Base-by-base conservation (phyloP, 2,888 invertebrate species). In the Heteromurus nitidus region DNA sequence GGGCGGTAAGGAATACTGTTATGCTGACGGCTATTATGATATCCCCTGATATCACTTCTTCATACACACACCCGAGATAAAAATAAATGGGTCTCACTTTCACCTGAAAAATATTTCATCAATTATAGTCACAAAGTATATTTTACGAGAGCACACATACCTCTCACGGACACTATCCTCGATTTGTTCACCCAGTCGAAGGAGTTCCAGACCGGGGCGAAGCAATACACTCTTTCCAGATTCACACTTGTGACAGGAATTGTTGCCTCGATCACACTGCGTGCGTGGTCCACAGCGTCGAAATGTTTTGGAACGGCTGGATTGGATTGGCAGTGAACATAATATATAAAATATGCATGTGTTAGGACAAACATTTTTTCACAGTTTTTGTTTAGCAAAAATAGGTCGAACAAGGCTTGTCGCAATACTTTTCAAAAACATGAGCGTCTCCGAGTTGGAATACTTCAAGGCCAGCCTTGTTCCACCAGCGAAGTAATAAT, bases 181-280 rank as follows among this genome's bases (percentile, higher is more conserved):
- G 84, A 84, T 67, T 82, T 50, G 44, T 82, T 84, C 24, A 69
- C 55, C 84, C 84, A 84, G n/a, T 70, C 73, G 50, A 80, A 82
- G 9, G 80, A 77, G 53, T 84, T 84, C 84, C 84, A 84, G 7
- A 80, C 50, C 26, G 84, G 84, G 65, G 84, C 84, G 65, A 84
- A 75, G 77, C 84, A 84, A 53, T 82, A 84, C 50, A 84, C 68
- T 26, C 74, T 47, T 55, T 84, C 82, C 24, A 84, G 31, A n/a
- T 28, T 72, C n/a, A 36, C 60, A 7, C 58, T 30, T 16, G 75
- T 76, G 18, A 84, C 67, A 3, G 82, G 73, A 44, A 82, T 60
- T 18, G 62, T 73, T 0, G 72, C 73, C 65, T 84, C 82, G 11
- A 73, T 42, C 22, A 72, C 67, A 2, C 47, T 68, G 0, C 75